Conservation (phyloP, 1,140 invertebrate species). For the Grapholita molesta region DNA sequence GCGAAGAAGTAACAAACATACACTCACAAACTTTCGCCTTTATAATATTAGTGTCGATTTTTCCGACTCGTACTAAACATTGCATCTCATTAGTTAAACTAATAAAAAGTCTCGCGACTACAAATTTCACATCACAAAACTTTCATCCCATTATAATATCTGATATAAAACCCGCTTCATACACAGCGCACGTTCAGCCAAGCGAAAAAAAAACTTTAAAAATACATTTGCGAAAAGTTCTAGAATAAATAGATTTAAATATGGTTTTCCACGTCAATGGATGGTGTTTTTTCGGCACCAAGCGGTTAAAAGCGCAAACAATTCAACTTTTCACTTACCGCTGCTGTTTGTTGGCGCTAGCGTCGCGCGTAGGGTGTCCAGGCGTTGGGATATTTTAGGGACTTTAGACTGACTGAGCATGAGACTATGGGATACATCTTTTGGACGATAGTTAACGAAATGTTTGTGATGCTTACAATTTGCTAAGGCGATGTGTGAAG, state of each 20-base stretch:
- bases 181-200: background rate
- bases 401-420: too few relatives aligned
- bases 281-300: constrained; percentile 35
- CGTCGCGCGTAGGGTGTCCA: background rate
- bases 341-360: constrained; percentile 38
- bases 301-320: constrained; percentile 45
- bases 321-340: constrained; percentile 56
- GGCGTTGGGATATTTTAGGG: background rate
- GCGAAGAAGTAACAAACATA: too few relatives aligned
- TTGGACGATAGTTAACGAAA: too few relatives aligned
- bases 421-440: too few relatives aligned
- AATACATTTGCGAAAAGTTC: constrained; percentile 24
- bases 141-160: background rate
- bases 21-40: too few relatives aligned
- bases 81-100: too few relatives aligned
- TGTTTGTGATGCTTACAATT: too few relatives aligned
- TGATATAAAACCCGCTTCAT: background rate
- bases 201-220: background rate
- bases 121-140: too few relatives aligned
- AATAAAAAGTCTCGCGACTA: too few relatives aligned
- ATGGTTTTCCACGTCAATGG: constrained; percentile 34
- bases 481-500: too few relatives aligned
- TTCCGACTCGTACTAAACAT: too few relatives aligned
- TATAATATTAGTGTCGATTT: too few relatives aligned
- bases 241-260: constrained; percentile 41